A percentile compares a stretch with the other conserved stretches of the same genome.
These are phyloP conservation scores for Eidolon dupreanum DNA, from an alignment of 2,797 vertebrate species.

Conservation along the genomic window DNA sequence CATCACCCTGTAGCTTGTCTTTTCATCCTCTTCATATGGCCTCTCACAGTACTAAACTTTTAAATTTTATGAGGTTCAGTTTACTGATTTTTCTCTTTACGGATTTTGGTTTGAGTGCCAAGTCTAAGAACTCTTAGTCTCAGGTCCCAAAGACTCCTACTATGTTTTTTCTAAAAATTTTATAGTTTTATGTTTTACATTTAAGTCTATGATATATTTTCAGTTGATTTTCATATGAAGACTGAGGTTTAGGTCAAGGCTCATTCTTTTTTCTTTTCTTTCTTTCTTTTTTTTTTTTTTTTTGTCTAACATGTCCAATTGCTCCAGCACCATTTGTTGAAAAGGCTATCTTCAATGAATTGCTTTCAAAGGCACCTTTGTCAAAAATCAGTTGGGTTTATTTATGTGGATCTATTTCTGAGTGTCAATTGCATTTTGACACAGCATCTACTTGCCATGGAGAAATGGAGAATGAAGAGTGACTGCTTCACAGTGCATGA, in stretches of 20 bases:
- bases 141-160: not conserved
- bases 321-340: not conserved
- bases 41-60: not conserved
- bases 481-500: constrained; percentile 12
- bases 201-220: not conserved
- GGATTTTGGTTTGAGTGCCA: not conserved
- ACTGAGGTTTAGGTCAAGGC: not conserved
- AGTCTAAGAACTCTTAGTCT: not conserved
- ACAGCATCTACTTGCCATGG: not conserved
- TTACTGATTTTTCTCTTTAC: not conserved
- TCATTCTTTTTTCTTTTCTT: not conserved
- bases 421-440: constrained; percentile 27
- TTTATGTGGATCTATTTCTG: not conserved
- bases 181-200: not conserved
- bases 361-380: not conserved
- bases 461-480: constrained; percentile 59
- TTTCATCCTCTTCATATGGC: not conserved
- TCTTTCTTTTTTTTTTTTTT: not conserved
- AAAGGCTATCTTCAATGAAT: not conserved
- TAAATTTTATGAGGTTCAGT: not conserved
- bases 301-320: not conserved
- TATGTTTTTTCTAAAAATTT: not conserved
- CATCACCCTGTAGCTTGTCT: not conserved
- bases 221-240: not conserved
- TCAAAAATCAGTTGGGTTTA: not conserved